phyloP scores from a whole-genome alignment of 2,113 vertebrate genomes.

The Vombatus ursinus region DNA sequence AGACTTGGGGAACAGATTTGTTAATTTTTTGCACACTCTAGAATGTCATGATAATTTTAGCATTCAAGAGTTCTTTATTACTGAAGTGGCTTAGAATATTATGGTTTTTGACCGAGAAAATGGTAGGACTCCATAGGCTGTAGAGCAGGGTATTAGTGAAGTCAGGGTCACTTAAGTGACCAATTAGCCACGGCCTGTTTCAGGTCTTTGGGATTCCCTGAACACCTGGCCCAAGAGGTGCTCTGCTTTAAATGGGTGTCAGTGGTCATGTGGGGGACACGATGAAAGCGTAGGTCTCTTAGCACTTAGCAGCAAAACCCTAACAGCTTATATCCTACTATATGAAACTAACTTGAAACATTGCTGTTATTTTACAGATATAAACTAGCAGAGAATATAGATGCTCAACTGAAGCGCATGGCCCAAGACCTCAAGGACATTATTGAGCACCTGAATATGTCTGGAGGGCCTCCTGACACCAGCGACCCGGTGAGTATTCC shows the following conservation, averaged over 20 bases:
- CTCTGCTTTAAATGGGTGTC: slow-evolving; percentile 4
- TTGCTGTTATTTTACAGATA: slow-evolving; percentile 81
- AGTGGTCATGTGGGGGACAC: slow-evolving; percentile 1
- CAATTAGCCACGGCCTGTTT: not conserved
- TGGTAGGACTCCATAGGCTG: not conserved
- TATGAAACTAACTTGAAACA: not conserved
- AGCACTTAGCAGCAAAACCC: not conserved
- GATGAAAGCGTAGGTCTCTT: not conserved
- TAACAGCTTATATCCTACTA: not conserved
- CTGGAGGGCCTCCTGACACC: slow-evolving; percentile 85
- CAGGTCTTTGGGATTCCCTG: not conserved
- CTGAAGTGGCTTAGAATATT: not conserved
- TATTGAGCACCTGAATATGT: slow-evolving; percentile 91
- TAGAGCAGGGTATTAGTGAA: not conserved
- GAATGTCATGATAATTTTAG: not conserved
- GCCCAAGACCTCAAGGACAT: slow-evolving; percentile 95
- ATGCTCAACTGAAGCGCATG: slow-evolving; percentile 93
- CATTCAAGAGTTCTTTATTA: not conserved
- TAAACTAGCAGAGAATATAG: slow-evolving; percentile 93
- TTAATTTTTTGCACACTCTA: not conserved
- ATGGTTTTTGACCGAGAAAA: not conserved
- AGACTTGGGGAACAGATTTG: not conserved
- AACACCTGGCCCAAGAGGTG: not conserved
- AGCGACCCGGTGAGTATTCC: slow-evolving; percentile 86
- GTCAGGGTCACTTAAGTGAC: not conserved